Evolutionary conservation across 2,113 vertebrate species (phyloP).

Genomic region (Takifugu bimaculatus): DNA sequence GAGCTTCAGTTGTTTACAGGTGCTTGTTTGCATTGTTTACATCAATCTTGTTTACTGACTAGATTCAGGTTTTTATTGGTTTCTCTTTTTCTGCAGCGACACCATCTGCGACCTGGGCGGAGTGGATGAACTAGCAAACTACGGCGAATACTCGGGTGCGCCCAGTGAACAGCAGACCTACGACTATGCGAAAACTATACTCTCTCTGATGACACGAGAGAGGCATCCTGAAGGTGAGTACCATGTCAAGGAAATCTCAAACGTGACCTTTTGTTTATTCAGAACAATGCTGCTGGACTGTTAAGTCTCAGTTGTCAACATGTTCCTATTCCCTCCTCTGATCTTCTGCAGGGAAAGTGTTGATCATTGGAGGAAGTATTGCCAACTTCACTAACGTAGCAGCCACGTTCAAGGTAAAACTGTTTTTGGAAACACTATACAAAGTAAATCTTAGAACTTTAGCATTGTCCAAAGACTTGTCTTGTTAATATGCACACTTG

Average conservation of each 20-base stretch:
- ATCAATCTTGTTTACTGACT: not conserved
- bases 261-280: not conserved
- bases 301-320: conserved; percentile 19
- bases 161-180: conserved; percentile 98
- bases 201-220: conserved; percentile 95
- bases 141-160: conserved; percentile 94
- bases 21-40: conserved; percentile 36
- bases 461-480: too few species aligned
- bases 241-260: not conserved
- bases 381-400: conserved; percentile 98
- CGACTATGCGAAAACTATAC: conserved; percentile 97
- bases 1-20: conserved; percentile 98
- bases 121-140: conserved; percentile 93
- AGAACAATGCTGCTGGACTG: not conserved
- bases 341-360: conserved; percentile 84
- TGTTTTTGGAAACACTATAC: not conserved
- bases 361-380: conserved; percentile 97
- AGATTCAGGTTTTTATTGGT: not conserved
- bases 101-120: conserved; percentile 97
- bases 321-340: not conserved
- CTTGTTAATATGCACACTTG: too few species aligned
- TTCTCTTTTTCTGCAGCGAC: conserved; percentile 74
- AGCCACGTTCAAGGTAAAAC: conserved; percentile 91
- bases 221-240: conserved; percentile 84
- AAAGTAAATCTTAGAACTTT: too few species aligned